Conservation (phyloP, 2,888 invertebrate genomes). For the Sthenelais limicola region DNA sequence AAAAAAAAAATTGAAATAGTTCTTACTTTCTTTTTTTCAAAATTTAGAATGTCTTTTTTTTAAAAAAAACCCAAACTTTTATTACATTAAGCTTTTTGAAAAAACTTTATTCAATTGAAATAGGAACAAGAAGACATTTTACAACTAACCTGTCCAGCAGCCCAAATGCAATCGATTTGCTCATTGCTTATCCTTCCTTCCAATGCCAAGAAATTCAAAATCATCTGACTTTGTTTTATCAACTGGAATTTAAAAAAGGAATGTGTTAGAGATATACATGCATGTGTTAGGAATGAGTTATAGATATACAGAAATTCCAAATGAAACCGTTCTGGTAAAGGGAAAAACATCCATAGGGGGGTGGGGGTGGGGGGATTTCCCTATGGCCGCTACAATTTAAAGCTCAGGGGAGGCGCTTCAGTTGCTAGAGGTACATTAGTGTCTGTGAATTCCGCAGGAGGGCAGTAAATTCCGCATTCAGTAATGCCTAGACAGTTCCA, state of each 20-base stretch:
- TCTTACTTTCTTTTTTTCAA: background rate
- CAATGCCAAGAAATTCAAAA: constrained; percentile 92
- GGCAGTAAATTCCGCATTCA: no score
- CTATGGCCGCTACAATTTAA: no score
- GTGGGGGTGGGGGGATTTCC: no score
- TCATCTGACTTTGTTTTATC: constrained; percentile 94
- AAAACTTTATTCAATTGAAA: background rate
- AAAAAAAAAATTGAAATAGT: background rate
- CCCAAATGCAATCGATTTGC: constrained; percentile 94
- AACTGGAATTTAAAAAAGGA: constrained; percentile 75
- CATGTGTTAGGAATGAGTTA: no score
- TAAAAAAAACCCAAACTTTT: background rate
- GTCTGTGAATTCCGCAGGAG: no score
- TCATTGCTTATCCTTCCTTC: constrained; percentile 91
- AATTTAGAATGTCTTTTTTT: background rate
- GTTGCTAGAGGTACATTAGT: no score
- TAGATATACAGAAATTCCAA: no score
- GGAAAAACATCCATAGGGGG: no score
- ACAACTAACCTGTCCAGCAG: constrained; percentile 82
- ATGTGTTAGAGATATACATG: no score
- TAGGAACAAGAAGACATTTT: background rate
- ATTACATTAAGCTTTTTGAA: background rate
- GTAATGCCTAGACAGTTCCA: no score
- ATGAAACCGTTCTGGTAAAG: no score
- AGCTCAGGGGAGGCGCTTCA: no score